phyloP scores from a whole-genome alignment of 2,797 vertebrate genomes.

The Potorous gilbertii region DNA sequence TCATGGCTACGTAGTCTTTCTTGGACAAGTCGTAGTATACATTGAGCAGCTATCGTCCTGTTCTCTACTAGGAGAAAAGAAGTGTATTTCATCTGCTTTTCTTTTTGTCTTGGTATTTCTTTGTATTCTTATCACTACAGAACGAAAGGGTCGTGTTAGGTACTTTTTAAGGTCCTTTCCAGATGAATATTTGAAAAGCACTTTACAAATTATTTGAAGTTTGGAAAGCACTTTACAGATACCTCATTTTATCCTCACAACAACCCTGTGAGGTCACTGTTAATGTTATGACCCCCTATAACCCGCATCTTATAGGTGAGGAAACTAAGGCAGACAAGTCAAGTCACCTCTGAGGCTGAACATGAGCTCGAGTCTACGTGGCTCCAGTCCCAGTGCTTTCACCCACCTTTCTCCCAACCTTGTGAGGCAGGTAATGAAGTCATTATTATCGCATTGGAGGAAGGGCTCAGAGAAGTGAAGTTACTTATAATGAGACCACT shows the following conservation, averaged over 20 bases:
- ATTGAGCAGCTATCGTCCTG: not conserved
- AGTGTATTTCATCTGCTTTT: not conserved
- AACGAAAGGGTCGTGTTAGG: not conserved
- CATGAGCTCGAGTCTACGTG: not conserved
- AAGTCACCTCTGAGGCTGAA: not conserved
- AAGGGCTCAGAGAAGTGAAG: not conserved
- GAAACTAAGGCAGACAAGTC: not conserved
- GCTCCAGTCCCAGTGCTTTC: not conserved
- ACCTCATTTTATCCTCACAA: not conserved
- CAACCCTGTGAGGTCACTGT: not conserved
- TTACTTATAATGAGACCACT: not conserved
- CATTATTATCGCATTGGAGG: not conserved
- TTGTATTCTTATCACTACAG: not conserved
- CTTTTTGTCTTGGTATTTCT: not conserved
- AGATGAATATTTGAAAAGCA: not conserved
- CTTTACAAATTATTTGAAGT: not conserved
- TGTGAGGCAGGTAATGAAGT: not conserved
- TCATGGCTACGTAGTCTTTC: not conserved
- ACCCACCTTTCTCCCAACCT: not conserved
- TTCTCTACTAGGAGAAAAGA: not conserved
- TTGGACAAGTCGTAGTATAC: not conserved
- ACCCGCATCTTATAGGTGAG: not conserved
- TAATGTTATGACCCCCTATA: not conserved
- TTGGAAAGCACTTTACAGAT: not conserved
- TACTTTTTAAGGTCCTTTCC: not conserved